phyloP scores from a whole-genome alignment of 1,140 invertebrate genomes.

The Oreohelix idahoensis region DNA sequence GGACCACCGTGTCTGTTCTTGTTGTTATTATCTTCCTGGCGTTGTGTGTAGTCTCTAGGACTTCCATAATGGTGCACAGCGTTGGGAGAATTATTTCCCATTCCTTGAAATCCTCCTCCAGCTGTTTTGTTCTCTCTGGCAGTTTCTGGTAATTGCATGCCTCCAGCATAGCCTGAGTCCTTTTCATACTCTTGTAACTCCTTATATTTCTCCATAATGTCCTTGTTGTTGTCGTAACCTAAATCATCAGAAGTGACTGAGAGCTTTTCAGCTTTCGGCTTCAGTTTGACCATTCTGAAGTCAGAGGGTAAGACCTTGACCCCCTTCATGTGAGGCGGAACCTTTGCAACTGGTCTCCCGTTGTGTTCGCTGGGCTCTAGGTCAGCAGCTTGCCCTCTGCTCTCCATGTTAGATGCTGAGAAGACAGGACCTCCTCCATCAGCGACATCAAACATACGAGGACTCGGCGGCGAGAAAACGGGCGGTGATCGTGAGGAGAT shows the following conservation, averaged over 20 bases:
- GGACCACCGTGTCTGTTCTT: slow-evolving; percentile 23
- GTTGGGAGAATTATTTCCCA: neutral
- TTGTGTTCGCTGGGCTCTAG: slow-evolving; percentile 24
- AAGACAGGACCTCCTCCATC: slow-evolving; percentile 46
- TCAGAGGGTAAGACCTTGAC: slow-evolving; percentile 41
- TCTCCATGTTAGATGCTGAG: slow-evolving; percentile 60
- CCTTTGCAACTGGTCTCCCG: slow-evolving; percentile 60
- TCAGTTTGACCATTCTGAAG: slow-evolving; percentile 42
- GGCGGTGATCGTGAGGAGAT: neutral
- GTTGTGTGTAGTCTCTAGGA: neutral
- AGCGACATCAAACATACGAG: neutral
- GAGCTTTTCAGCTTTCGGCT: slow-evolving; percentile 28
- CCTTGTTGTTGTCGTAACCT: slow-evolving; percentile 44
- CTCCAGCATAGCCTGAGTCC: neutral
- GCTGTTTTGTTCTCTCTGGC: neutral
- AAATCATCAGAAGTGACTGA: neutral
- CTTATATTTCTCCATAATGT: slow-evolving; percentile 41
- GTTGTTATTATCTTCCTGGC: slow-evolving; percentile 10
- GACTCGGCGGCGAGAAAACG: slow-evolving; percentile 7
- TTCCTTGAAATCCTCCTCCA: neutral
- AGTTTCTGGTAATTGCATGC: neutral
- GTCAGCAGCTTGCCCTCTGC: slow-evolving; percentile 30
- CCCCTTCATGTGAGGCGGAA: slow-evolving; percentile 58
- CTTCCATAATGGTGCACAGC: neutral
- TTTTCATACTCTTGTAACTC: slow-evolving; percentile 33